Percentiles rank a stretch among this genome's conserved stretches.
These are phyloP conservation scores for Anguilla anguilla DNA, from an alignment of 2,797 vertebrate genomes.

Conservation along the genomic window DNA sequence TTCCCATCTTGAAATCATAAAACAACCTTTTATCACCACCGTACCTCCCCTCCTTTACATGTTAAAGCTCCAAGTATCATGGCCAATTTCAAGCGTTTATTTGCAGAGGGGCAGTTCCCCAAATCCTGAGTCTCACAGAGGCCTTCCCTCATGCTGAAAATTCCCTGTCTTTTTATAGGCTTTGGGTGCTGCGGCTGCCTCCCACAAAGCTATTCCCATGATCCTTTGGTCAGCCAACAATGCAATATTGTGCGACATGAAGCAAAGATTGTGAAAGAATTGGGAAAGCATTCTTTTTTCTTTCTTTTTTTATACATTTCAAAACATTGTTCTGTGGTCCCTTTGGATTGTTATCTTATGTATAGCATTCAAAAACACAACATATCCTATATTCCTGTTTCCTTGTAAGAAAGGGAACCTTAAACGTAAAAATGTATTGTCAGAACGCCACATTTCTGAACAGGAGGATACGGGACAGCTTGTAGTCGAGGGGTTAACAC, in stretches of 20 bases:
- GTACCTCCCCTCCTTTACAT: not conserved
- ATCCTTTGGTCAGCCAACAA: slow-evolving; percentile 60
- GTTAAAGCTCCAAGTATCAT: slow-evolving; percentile 32
- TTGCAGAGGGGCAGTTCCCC: not conserved
- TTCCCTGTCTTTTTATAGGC: not conserved
- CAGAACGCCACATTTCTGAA: slow-evolving; percentile 19
- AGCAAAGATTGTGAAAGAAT: slow-evolving; percentile 42
- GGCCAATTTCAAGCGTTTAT: not conserved
- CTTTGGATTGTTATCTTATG: not conserved
- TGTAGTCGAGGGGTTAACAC: slow-evolving; percentile 5
- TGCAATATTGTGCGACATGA: slow-evolving; percentile 59
- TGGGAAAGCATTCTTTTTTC: not conserved
- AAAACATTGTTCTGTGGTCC: not conserved
- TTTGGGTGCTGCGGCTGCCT: slow-evolving; percentile 8
- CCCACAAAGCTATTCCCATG: slow-evolving; percentile 5
- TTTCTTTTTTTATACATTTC: not conserved
- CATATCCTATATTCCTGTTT: not conserved
- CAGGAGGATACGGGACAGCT: not conserved
- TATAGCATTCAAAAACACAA: not conserved
- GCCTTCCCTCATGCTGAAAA: slow-evolving; percentile 28
- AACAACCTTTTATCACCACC: not conserved
- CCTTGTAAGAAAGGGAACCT: not conserved
- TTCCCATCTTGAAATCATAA: slow-evolving; percentile 34
- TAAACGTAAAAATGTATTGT: not conserved
- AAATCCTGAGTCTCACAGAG: not conserved